Percentiles rank a stretch among this genome's conserved stretches.
phyloP scores from a whole-genome alignment of 2,888 invertebrate genomes.

The Drosophila buzzatii region DNA sequence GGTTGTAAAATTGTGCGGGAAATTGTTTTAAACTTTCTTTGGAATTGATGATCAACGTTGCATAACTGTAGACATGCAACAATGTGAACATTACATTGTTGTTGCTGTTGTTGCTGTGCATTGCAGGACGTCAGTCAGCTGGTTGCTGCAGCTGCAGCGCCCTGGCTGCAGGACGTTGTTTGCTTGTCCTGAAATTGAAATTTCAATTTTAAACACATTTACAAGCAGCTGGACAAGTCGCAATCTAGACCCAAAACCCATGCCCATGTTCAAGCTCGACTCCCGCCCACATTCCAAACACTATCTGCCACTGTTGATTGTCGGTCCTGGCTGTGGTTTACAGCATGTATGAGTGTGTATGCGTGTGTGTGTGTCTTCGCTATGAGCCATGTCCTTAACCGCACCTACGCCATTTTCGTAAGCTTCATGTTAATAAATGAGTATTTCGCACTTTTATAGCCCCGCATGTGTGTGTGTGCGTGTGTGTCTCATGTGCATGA shows the following conservation, averaged over 20 bases:
- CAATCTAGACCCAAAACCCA: conserved; percentile 3
- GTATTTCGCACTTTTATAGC: conserved; percentile 69
- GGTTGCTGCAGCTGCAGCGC: conserved; percentile 16
- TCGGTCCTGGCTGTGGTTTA: conserved; percentile 41
- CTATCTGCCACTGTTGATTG: conserved; percentile 36
- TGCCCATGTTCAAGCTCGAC: neutral
- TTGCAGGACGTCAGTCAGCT: conserved; percentile 27
- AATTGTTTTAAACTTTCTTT: conserved; percentile 68
- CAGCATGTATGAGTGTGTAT: conserved; percentile 9
- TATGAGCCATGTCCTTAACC: conserved; percentile 52
- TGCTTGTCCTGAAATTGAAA: conserved; percentile 63
- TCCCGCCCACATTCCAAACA: neutral
- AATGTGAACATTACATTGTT: conserved; percentile 60
- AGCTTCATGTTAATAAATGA: conserved; percentile 72
- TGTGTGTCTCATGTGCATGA: conserved; percentile 13
- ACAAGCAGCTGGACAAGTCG: conserved; percentile 57
- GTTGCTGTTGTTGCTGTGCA: conserved; percentile 19
- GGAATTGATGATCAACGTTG: conserved; percentile 59
- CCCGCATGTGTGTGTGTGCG: conserved; percentile 19
- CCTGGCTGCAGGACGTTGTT: conserved; percentile 35
- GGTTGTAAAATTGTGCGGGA: conserved; percentile 65
- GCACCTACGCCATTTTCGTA: conserved; percentile 66
- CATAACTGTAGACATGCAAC: conserved; percentile 64
- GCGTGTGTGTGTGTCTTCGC: conserved; percentile 21
- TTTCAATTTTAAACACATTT: conserved; percentile 70